A percentile compares a stretch with the other conserved stretches of the same genome.
Conservation (phyloP, 2,113 vertebrate species). For the Thalassoma bifasciatum region DNA sequence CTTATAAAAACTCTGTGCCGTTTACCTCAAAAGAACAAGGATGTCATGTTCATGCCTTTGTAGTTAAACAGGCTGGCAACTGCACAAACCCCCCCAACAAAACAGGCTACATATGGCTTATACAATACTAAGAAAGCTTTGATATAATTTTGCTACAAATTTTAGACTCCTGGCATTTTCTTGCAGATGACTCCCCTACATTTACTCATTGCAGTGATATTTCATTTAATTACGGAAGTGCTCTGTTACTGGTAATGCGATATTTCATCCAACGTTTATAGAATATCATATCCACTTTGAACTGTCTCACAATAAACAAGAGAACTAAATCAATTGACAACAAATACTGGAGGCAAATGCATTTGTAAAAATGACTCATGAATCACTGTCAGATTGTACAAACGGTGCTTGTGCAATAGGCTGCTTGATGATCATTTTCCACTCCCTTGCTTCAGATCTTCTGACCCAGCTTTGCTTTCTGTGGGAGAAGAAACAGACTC, state of each 20-base stretch:
- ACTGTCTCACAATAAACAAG: slow-evolving; percentile 38
- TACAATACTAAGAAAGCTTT: slow-evolving; percentile 32
- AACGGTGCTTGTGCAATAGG: slow-evolving; percentile 58
- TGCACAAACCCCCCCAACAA: slow-evolving; percentile 24
- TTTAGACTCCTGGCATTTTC: slow-evolving; percentile 10
- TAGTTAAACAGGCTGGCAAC: slow-evolving; percentile 10
- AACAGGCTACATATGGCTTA: slow-evolving; percentile 44
- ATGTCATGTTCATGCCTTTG: slow-evolving; percentile 9
- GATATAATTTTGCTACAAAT: slow-evolving; percentile 32
- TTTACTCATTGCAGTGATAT: slow-evolving; percentile 42
- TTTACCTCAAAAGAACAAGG: slow-evolving; percentile 29
- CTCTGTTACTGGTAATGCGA: slow-evolving; percentile 13
- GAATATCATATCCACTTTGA: slow-evolving; percentile 49
- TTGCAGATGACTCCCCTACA: slow-evolving; percentile 9
- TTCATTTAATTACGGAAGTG: slow-evolving; percentile 31
- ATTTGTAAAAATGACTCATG: slow-evolving; percentile 57
- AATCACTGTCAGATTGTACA: slow-evolving; percentile 63
- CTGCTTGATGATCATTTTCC: slow-evolving; percentile 60
- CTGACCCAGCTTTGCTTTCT: slow-evolving; percentile 98
- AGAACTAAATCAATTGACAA: slow-evolving; percentile 53
- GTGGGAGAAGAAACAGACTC: slow-evolving; percentile 71
- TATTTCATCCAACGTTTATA: slow-evolving; percentile 38
- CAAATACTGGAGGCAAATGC: slow-evolving; percentile 50
- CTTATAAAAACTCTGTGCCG: slow-evolving; percentile 49
- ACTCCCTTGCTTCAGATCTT: slow-evolving; percentile 86